A percentile compares a stretch with the other conserved stretches of the same genome.
Conservation (phyloP, 1,140 invertebrate genomes). For the Calliopsis andreniformis region DNA sequence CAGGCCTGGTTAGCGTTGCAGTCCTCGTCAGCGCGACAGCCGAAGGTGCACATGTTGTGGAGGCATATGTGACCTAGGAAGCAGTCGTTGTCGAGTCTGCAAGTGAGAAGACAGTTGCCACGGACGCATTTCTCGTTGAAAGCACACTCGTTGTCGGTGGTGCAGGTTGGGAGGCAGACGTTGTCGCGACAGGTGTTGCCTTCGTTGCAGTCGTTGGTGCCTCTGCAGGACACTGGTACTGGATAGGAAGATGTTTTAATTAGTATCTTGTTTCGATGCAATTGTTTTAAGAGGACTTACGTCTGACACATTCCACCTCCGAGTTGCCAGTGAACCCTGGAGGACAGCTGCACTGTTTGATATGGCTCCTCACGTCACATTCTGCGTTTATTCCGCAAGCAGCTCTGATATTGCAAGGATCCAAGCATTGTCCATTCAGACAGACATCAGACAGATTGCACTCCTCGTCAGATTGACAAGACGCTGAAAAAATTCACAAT, state of each 20-base stretch:
- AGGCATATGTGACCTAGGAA: slow-evolving; percentile 94
- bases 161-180: slow-evolving; percentile 89
- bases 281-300: slow-evolving; percentile 83
- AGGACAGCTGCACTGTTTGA: slow-evolving; percentile 91
- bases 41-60: slow-evolving; percentile 91
- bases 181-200: slow-evolving; percentile 89
- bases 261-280: too few species aligned
- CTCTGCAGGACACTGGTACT: slow-evolving; percentile 90
- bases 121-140: slow-evolving; percentile 93
- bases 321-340: slow-evolving; percentile 93
- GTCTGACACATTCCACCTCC: slow-evolving; percentile 91
- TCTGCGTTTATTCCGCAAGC: slow-evolving; percentile 95
- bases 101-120: slow-evolving; percentile 91
- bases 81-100: slow-evolving; percentile 94
- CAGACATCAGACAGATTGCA: slow-evolving; percentile 91
- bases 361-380: slow-evolving; percentile 88
- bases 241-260: slow-evolving; percentile 59
- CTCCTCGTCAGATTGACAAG: slow-evolving; percentile 90
- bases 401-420: slow-evolving; percentile 89
- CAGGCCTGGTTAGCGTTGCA: slow-evolving; percentile 92
- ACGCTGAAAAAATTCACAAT: slow-evolving; percentile 81
- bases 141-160: slow-evolving; percentile 91
- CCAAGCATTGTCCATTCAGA: slow-evolving; percentile 90
- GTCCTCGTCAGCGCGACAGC: slow-evolving; percentile 93
- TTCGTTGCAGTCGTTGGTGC: slow-evolving; percentile 85